phyloP scores from a whole-genome alignment of 2,113 vertebrate genomes.

The Perognathus longimembris region DNA sequence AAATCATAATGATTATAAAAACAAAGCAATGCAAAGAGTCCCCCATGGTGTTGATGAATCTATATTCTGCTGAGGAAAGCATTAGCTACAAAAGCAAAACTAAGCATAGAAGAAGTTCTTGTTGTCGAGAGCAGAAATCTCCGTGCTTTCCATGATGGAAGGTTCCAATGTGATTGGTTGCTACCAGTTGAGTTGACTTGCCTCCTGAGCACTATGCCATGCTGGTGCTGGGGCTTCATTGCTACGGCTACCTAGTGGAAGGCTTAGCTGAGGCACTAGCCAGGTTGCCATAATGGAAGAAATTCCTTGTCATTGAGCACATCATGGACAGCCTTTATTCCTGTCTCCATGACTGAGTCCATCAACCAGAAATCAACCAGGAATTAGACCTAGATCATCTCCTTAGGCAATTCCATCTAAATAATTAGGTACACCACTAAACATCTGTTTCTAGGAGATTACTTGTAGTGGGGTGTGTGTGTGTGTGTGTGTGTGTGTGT shows the following conservation, averaged over 20 bases:
- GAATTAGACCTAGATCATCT: slow-evolving; percentile 36
- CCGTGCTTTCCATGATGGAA: not conserved
- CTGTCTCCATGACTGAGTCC: not conserved
- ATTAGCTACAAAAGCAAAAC: not conserved
- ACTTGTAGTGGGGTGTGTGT: no score
- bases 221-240: not conserved
- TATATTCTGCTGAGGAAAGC: not conserved
- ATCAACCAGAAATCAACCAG: not conserved
- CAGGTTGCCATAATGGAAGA: not conserved
- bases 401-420: not conserved
- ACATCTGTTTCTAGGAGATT: slow-evolving; percentile 50
- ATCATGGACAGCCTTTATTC: not conserved
- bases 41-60: not conserved
- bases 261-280: not conserved
- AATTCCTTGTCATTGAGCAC: not conserved
- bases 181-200: not conserved
- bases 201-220: not conserved
- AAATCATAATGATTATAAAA: not conserved
- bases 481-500: no score
- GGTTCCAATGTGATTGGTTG: not conserved
- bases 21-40: not conserved
- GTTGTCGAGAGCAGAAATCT: not conserved
- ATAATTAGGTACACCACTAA: slow-evolving; percentile 12
- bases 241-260: not conserved
- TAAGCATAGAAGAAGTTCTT: no score